Evolutionary conservation across 2,888 invertebrate genomes (phyloP), one percentile per base, ranked within the genome.

Genomic region (Mesorhabditis sp.): DNA sequence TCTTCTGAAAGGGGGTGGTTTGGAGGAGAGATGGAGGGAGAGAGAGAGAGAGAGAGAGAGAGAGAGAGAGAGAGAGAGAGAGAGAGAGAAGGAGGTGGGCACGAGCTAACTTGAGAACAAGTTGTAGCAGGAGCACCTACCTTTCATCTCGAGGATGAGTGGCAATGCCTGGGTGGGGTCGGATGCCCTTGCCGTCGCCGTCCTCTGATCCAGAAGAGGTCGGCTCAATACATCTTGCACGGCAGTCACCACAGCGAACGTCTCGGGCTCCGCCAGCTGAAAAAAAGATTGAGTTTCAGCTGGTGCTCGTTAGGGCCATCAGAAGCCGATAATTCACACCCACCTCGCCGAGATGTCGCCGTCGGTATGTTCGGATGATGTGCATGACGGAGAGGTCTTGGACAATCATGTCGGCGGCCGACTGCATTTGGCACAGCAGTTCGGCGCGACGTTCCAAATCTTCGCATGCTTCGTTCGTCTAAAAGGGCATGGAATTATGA

Each of bases 401-500:
- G 69, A 81, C 75, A 63, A 71, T 71, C 80, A 81, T 81, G 70
- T 80, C 80, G 72, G 81, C 81, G n/a, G 73, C 71, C 70, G 75
- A 76, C 73, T 75, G 74, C 70, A 75, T 71, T 73, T 77, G 74
- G 74, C 74, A 72, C 68, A 80, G 70, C 65, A 69, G 74, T 70
- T 71, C 71, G 68, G 75, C 76, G 72, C 75, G 73, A 65, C 67
- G 62, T 72, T 77, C 78, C 66, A 80, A 74, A 68, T 72, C 72
- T 69, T 71, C 77, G 71, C 75, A 73, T 67, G 74, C 70, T 69
- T 80, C 78, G 75, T 76, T 76, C 70, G 77, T 78, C 80, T 80
- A 68, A 43, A 78, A 28, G 28, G 28, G 28, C 28, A 28, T 28
- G 28, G 28, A 28, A 28, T 28, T 28, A 28, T 28, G 28, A 28